Conservation (phyloP, 2,888 invertebrate genomes). For the Metalampra italica region DNA sequence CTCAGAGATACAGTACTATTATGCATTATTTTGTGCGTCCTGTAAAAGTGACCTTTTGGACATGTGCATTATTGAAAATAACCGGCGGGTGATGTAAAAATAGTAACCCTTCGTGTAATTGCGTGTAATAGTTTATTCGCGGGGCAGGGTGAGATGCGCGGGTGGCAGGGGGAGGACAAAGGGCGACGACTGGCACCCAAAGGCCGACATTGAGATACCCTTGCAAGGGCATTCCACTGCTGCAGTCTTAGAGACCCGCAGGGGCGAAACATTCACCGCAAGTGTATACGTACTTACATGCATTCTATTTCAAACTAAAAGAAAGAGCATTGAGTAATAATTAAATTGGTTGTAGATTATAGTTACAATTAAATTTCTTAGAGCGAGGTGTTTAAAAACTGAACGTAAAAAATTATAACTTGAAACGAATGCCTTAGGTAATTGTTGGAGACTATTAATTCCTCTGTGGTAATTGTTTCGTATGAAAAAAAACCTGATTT, state of each 20-base stretch:
- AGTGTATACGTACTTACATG: slow-evolving; percentile 5
- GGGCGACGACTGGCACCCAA: slow-evolving; percentile 68
- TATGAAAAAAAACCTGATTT: too few relatives aligned
- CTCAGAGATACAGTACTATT: too few relatives aligned
- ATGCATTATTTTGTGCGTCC: too few relatives aligned
- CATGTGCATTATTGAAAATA: too few relatives aligned
- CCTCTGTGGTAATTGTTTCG: too few relatives aligned
- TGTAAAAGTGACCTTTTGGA: too few relatives aligned
- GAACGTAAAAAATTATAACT: too few relatives aligned
- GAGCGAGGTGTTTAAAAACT: too few relatives aligned
- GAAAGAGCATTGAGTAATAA: slow-evolving; percentile 2
- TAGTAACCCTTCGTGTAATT: neutral
- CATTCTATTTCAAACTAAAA: slow-evolving; percentile 2
- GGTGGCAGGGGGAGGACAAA: slow-evolving; percentile 50
- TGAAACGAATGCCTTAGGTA: too few relatives aligned
- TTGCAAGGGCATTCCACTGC: slow-evolving; percentile 69
- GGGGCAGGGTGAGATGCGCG: slow-evolving; percentile 33
- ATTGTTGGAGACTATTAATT: too few relatives aligned
- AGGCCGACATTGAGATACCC: slow-evolving; percentile 71
- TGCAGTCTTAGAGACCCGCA: slow-evolving; percentile 58
- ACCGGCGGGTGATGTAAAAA: too few relatives aligned
- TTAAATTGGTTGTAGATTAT: neutral
- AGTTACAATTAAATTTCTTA: neutral
- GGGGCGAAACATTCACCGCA: slow-evolving; percentile 16
- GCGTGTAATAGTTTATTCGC: slow-evolving; percentile 20